Evolutionary conservation across 2,888 invertebrate species (phyloP), one percentile per base, ranked within the genome.

Genomic region (Odontocolon sp.): DNA sequence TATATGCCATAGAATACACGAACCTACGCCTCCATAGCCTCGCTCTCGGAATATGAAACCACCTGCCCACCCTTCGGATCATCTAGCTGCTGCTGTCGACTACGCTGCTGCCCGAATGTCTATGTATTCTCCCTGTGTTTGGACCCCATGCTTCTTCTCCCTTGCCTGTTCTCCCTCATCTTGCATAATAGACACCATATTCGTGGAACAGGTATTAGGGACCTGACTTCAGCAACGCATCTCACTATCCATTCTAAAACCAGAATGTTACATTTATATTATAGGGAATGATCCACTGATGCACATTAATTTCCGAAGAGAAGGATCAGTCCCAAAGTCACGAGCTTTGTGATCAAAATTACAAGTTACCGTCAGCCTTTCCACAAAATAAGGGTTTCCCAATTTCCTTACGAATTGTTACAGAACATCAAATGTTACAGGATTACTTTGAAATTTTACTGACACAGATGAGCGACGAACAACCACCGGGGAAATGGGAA

Each of bases 31-130:
- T 59, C 33, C 54, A 50, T 23, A n/a, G 33, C 26, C 28, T n/a
- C 28, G 8, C 40, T n/a, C 23, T 47, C 69, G 80, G 76, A 85
- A 85, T 83, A 83, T 81, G 80, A 85, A 80, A 82, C 83, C 83
- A 80, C 79, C 80, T 81, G 80, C 63, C 78, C 38, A 67, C 77
- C 77, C 80, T 75, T 59, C 66, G 66, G 66, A 59, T 59, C 66
- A 52, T 59, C 16, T 57, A 40, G 33, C 63, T 70, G 28, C 59
- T 33, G 57, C 47, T 52, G 42, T 33, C 66, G 33, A 50, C 57
- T 33, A 52, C 52, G 40, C 57, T 59, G 16, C 33, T 4, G 40
- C n/a, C 54, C 42, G 21, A 31, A 57, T 11, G 40, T 66, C n/a
- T 52, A 33, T 33, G 31, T 40, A 57, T 18, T 52, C 66, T 54